phyloP scores from a whole-genome alignment of 2,113 vertebrate genomes.

The Noctilio leporinus region DNA sequence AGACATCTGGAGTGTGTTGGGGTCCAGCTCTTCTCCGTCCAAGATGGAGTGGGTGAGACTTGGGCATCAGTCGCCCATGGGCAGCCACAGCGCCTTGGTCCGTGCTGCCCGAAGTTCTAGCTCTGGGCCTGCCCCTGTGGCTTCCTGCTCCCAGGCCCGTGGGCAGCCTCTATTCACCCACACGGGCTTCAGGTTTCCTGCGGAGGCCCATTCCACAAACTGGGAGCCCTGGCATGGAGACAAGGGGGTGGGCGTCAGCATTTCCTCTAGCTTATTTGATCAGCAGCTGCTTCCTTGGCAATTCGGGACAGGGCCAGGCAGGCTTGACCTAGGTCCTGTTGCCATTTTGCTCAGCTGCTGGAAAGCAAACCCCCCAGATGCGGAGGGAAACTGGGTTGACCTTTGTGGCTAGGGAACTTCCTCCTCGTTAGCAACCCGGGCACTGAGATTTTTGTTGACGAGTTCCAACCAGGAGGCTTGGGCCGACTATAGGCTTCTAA shows the following conservation, averaged over 20 bases:
- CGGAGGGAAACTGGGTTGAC: background rate
- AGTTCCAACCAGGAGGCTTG: background rate
- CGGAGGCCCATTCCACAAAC: slow-evolving; percentile 87
- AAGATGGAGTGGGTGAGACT: background rate
- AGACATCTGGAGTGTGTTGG: background rate
- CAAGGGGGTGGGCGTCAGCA: background rate
- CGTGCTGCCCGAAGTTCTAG: slow-evolving; percentile 81
- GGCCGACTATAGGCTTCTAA: background rate
- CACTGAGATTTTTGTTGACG: background rate
- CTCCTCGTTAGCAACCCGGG: background rate
- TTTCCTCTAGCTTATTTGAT: rapidly evolving
- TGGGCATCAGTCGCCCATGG: slow-evolving; percentile 80
- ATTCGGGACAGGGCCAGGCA: background rate
- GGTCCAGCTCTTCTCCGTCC: background rate
- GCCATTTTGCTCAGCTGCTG: background rate
- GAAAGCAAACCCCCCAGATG: background rate
- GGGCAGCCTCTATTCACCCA: slow-evolving; percentile 76
- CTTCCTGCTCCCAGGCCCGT: slow-evolving; percentile 53
- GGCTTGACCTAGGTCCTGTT: background rate
- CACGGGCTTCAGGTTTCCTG: slow-evolving; percentile 84
- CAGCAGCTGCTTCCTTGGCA: slow-evolving; percentile 18
- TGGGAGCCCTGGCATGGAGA: slow-evolving; percentile 82
- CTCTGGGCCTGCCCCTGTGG: slow-evolving; percentile 72
- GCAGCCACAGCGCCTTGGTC: slow-evolving; percentile 91
- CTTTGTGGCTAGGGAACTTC: background rate